Percentiles rank a stretch among this genome's conserved stretches.
phyloP scores from a whole-genome alignment of 2,113 vertebrate species.

The Lontra canadensis region DNA sequence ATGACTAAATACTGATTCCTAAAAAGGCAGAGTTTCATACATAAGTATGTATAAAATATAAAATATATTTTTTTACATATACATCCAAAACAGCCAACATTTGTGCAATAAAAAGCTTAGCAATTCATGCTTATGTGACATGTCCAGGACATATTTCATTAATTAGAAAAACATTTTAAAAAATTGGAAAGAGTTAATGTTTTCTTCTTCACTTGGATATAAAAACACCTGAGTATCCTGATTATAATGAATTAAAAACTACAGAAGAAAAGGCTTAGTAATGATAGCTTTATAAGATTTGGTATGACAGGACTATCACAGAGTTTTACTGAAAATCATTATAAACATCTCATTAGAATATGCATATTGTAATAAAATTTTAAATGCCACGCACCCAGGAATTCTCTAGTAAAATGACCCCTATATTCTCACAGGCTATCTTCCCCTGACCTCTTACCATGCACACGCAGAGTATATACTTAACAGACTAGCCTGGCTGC shows the following conservation, averaged over 20 bases:
- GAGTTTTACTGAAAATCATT: conserved; percentile 80
- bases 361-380: conserved; percentile 77
- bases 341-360: conserved; percentile 77
- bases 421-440: conserved; percentile 37
- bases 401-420: conserved; percentile 58
- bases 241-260: conserved; percentile 73
- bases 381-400: conserved; percentile 65
- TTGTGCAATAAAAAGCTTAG: neutral
- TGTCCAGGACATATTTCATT: neutral
- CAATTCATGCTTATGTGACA: neutral
- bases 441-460: neutral
- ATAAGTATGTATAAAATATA: neutral
- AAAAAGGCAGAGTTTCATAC: neutral
- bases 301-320: conserved; percentile 78
- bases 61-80: neutral
- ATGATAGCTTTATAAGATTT: conserved; percentile 79
- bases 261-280: conserved; percentile 78
- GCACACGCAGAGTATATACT: neutral
- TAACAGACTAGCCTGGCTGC: neutral
- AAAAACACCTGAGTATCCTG: conserved; percentile 45
- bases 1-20: conserved; percentile 19
- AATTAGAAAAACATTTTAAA: conserved; percentile 40
- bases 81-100: neutral
- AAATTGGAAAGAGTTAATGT: conserved; percentile 15
- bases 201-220: conserved; percentile 51